These are phyloP conservation scores for Mungos mungo DNA, from an alignment of 2,113 vertebrate genomes.

Conservation along the genomic window DNA sequence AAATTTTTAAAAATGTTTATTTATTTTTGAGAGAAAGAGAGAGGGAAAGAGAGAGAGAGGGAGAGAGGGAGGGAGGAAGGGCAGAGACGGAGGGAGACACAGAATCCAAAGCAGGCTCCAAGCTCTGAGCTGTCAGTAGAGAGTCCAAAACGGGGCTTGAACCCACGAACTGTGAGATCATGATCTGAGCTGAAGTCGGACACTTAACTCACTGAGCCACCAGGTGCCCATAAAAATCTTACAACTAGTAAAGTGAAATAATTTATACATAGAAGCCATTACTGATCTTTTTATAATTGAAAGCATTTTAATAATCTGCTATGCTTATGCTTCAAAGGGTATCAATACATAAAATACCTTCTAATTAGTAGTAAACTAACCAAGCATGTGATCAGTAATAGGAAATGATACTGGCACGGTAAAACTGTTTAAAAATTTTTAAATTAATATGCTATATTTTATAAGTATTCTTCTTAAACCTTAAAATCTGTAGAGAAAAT, in stretches of 20 bases:
- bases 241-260: slow-evolving; percentile 42
- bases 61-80: too few species aligned
- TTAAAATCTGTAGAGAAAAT: slow-evolving; percentile 13
- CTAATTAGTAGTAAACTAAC: not conserved
- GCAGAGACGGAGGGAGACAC: too few species aligned
- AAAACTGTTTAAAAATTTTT: not conserved
- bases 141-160: too few species aligned
- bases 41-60: too few species aligned
- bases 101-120: too few species aligned
- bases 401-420: not conserved
- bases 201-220: too few species aligned
- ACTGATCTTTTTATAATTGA: not conserved
- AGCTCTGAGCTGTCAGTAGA: too few species aligned
- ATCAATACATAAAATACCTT: not conserved
- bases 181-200: too few species aligned
- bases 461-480: not conserved
- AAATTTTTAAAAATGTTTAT: too few species aligned
- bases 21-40: too few species aligned
- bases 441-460: slow-evolving; percentile 4
- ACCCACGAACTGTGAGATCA: too few species aligned
- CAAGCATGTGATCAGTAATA: not conserved
- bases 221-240: not conserved
- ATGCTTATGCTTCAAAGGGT: not conserved
- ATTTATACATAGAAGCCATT: not conserved
- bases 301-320: slow-evolving; percentile 22